Percentiles rank a stretch among this genome's conserved stretches.
Conservation (phyloP, 1,140 invertebrate species). For the Pectinophora gossypiella region DNA sequence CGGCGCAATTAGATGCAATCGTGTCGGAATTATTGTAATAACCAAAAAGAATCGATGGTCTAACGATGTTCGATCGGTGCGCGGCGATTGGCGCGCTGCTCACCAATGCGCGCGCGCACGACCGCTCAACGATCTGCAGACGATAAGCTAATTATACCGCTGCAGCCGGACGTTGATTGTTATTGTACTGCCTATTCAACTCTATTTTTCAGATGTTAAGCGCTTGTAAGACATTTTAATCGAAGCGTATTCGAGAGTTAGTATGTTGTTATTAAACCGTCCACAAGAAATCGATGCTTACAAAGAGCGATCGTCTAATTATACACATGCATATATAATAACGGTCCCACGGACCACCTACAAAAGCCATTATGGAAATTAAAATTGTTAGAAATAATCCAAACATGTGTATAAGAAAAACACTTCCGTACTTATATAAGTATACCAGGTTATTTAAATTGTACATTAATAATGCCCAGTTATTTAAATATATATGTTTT, state of each 20-base stretch:
- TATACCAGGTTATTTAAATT: no score
- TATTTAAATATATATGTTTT: no score
- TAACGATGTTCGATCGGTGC: conserved; percentile 48
- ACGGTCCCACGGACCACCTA: conserved; percentile 33
- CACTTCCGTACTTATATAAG: no score
- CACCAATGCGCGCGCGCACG: conserved; percentile 66
- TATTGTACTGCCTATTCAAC: conserved; percentile 37
- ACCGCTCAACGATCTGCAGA: conserved; percentile 49
- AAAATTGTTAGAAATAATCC: neutral
- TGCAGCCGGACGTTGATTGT: conserved; percentile 44
- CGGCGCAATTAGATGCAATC: conserved; percentile 67
- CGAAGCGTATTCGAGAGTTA: conserved; percentile 26
- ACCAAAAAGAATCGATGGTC: conserved; percentile 69
- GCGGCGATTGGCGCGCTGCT: conserved; percentile 49
- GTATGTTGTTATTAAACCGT: conserved; percentile 36
- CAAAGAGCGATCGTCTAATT: neutral
- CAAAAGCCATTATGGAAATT: conserved; percentile 32
- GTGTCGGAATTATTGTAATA: conserved; percentile 72
- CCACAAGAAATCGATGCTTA: conserved; percentile 4
- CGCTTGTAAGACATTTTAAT: conserved; percentile 33
- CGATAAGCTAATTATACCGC: conserved; percentile 69
- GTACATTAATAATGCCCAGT: no score
- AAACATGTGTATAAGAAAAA: no score
- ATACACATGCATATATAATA: conserved; percentile 4
- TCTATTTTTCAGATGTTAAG: conserved; percentile 62